phyloP scores from a whole-genome alignment of 1,140 invertebrate species.

The Chironomus tepperi region DNA sequence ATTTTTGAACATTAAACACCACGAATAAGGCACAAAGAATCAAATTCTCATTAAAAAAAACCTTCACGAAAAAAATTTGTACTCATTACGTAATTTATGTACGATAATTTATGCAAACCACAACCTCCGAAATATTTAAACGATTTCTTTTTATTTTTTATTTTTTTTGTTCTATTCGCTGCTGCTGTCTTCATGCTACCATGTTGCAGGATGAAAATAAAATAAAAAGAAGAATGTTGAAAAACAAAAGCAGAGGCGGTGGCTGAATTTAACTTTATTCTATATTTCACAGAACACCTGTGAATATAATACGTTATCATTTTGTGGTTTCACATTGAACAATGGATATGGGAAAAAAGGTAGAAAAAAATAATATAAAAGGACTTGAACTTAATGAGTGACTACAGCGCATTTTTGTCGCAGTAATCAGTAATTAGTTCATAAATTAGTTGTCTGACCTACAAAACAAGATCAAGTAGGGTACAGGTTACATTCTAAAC shows the following conservation, averaged over 20 bases:
- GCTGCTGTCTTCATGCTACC: too few species aligned
- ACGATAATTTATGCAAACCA: slow-evolving; percentile 13
- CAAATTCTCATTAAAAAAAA: neutral
- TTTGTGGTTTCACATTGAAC: too few species aligned
- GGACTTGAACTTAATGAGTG: too few species aligned
- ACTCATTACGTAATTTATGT: neutral
- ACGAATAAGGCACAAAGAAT: neutral
- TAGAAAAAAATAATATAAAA: too few species aligned
- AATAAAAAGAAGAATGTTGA: neutral
- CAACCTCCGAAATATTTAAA: neutral
- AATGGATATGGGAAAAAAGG: too few species aligned
- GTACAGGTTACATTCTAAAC: too few species aligned
- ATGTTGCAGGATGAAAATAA: neutral
- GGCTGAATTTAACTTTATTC: neutral
- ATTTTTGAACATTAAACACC: too few species aligned
- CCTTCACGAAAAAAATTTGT: neutral
- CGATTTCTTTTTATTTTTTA: neutral
- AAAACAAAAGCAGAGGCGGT: neutral
- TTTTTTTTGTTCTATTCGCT: too few species aligned
- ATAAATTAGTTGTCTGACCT: too few species aligned
- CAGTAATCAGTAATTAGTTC: too few species aligned
- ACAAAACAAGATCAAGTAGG: too few species aligned
- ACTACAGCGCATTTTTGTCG: too few species aligned
- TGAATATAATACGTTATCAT: neutral
- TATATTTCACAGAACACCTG: neutral